Evolutionary conservation across 2,888 invertebrate species (phyloP).

Genomic region (Erebia aethiops): DNA sequence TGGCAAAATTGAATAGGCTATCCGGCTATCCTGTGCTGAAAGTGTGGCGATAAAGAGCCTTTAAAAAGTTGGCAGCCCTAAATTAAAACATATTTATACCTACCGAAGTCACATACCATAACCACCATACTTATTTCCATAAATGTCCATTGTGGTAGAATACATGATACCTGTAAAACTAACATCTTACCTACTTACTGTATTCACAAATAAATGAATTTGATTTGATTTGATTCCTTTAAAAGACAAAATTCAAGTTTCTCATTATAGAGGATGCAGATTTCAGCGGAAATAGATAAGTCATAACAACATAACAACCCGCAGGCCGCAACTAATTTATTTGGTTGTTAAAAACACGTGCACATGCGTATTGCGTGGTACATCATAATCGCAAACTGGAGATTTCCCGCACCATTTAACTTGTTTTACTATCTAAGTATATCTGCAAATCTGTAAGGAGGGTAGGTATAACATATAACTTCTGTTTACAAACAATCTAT

Average conservation of each 20-base stretch:
- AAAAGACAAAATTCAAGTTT: background rate
- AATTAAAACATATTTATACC: too few relatives aligned
- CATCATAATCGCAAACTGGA: slow-evolving; percentile 60
- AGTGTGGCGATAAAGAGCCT: too few relatives aligned
- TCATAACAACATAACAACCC: slow-evolving; percentile 37
- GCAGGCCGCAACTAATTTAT: slow-evolving; percentile 51
- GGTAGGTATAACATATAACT: background rate
- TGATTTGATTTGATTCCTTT: too few relatives aligned
- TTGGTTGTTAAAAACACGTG: slow-evolving; percentile 48
- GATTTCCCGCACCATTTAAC: slow-evolving; percentile 66
- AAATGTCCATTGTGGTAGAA: too few relatives aligned
- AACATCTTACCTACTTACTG: too few relatives aligned
- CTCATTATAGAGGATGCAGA: slow-evolving; percentile 8
- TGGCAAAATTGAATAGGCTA: too few relatives aligned
- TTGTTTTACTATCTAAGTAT: slow-evolving; percentile 51
- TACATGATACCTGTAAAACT: too few relatives aligned
- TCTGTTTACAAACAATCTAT: too few relatives aligned
- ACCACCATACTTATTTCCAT: too few relatives aligned
- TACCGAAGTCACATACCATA: too few relatives aligned
- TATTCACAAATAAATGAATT: background rate
- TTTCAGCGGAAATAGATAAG: slow-evolving; percentile 41
- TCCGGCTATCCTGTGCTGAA: too few relatives aligned
- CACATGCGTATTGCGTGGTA: slow-evolving; percentile 52
- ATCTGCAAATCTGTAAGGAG: background rate
- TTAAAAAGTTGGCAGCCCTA: too few relatives aligned